A percentile compares a stretch with the other conserved stretches of the same genome.
Evolutionary conservation across 2,113 vertebrate species (phyloP).

Genomic region (Sterrhoptilus dennistouni): DNA sequence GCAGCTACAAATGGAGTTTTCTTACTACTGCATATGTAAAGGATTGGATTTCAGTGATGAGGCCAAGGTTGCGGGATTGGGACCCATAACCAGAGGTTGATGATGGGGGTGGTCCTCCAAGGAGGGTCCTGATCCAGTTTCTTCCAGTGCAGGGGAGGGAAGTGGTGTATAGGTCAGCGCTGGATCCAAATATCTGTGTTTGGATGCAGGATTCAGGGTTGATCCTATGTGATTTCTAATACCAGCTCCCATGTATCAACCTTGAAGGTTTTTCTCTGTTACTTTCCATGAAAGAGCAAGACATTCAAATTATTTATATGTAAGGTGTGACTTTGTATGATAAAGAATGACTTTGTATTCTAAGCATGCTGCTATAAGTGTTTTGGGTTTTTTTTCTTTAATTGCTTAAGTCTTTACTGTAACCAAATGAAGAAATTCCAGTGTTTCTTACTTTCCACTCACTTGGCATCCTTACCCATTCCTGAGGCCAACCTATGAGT

Average conservation of each 20-base stretch:
- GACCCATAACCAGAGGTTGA: neutral
- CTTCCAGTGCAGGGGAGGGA: neutral
- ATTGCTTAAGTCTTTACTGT: neutral
- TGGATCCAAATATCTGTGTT: neutral
- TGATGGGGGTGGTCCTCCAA: slow-evolving; percentile 23
- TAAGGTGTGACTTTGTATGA: neutral
- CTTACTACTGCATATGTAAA: neutral
- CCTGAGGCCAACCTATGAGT: neutral
- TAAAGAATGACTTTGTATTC: slow-evolving; percentile 25
- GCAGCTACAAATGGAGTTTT: neutral
- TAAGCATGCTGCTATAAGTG: neutral
- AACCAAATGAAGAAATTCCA: neutral
- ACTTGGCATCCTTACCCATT: neutral
- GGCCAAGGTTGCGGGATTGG: neutral
- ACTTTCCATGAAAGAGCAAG: slow-evolving; percentile 86
- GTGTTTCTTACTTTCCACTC: neutral
- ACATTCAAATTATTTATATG: slow-evolving; percentile 58
- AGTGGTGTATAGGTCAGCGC: neutral
- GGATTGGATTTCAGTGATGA: neutral
- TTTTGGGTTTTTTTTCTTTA: neutral
- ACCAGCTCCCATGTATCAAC: slow-evolving; percentile 50
- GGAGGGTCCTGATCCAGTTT: neutral
- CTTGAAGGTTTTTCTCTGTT: slow-evolving; percentile 74
- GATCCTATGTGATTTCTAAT: neutral
- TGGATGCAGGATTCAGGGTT: neutral